Evolutionary conservation across 2,797 vertebrate species (phyloP), one percentile per base, ranked within the genome.

Genomic region (Aselliscus stoliczkanus): DNA sequence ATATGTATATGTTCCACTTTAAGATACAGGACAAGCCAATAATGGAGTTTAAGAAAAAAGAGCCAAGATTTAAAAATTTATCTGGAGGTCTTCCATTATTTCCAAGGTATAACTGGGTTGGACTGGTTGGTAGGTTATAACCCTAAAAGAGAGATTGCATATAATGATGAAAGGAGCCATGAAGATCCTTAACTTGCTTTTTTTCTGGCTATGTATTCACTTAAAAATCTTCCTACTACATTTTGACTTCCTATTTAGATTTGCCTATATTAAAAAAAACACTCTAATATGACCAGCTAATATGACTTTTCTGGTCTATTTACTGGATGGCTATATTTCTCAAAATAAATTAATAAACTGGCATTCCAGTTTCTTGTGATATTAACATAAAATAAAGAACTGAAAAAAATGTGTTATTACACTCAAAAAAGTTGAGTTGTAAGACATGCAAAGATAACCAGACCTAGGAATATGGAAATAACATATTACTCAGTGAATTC

Each of bases 371-470:
- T 76, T 88, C 64, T 70, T 77, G 15, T 34, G 31, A 84, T 17
- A 95, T 7, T 91, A 87, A 96, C 21, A 90, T 69, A 67, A 94
- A 91, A 79, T 9, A 44, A 72, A 72, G 15, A 86, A 70, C 14
- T 60, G 60, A 64, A 56, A 8, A 8, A 93, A 73, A 93, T 60
- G 5, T 94, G 54, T 93, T 76, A 93, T 1, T 39, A 10, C 4
- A 89, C 56, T 96, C n/a, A 73, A 50, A 81, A 76, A 94, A 93
- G 80, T 39, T 79, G 13, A 79, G 31, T 44, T 94, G 25, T 73
- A 96, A 93, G 18, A 88, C 12, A 83, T 8, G n/a, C 2, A 93
- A 80, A 96, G 56, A 47, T 95, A 91, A 96, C 13, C 9, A 67
- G 54, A 93, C 7, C 18, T 34, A 83, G 65, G 34, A 75, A 88